A percentile compares a stretch with the other conserved stretches of the same genome.
These are phyloP conservation scores for Parazoanthus swiftii DNA, from an alignment of 92 coral and sea anemone genomes.

Conservation along the genomic window DNA sequence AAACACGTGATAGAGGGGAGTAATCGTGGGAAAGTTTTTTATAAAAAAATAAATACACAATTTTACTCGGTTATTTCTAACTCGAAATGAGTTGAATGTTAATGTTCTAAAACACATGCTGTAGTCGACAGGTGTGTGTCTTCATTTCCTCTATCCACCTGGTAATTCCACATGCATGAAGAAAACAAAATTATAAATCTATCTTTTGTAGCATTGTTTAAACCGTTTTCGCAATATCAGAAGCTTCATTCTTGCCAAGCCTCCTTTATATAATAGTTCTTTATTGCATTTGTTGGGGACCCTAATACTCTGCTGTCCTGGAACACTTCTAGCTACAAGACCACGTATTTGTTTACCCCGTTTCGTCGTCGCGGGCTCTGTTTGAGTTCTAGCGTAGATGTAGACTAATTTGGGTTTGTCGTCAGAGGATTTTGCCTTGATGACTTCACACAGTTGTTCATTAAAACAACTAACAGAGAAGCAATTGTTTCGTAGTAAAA, in stretches of 20 bases:
- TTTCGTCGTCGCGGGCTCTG: neutral
- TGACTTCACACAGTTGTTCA: slow-evolving; percentile 81
- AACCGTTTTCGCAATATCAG: neutral
- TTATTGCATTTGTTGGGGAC: neutral
- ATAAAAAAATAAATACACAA: too few species aligned
- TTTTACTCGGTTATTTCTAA: too few species aligned
- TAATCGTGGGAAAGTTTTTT: too few species aligned
- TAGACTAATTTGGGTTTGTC: slow-evolving; percentile 77
- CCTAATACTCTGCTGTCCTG: neutral
- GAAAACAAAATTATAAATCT: neutral
- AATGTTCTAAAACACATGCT: too few species aligned
- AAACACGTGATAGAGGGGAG: too few species aligned
- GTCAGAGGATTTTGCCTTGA: slow-evolving; percentile 77
- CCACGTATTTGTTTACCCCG: neutral
- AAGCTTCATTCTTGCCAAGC: neutral
- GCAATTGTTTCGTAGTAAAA: slow-evolving; percentile 78
- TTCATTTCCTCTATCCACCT: too few species aligned
- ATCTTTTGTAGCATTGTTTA: neutral
- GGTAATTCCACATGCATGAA: too few species aligned
- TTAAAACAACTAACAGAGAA: slow-evolving; percentile 84
- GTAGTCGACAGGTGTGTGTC: too few species aligned
- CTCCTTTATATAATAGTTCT: neutral
- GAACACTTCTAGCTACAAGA: neutral
- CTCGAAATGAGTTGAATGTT: too few species aligned
- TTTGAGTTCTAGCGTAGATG: slow-evolving; percentile 78